Percentiles rank a stretch among this genome's conserved stretches.
These are phyloP conservation scores for Nothocercus nigrocapillus DNA, from an alignment of 2,113 vertebrate genomes.

Conservation along the genomic window DNA sequence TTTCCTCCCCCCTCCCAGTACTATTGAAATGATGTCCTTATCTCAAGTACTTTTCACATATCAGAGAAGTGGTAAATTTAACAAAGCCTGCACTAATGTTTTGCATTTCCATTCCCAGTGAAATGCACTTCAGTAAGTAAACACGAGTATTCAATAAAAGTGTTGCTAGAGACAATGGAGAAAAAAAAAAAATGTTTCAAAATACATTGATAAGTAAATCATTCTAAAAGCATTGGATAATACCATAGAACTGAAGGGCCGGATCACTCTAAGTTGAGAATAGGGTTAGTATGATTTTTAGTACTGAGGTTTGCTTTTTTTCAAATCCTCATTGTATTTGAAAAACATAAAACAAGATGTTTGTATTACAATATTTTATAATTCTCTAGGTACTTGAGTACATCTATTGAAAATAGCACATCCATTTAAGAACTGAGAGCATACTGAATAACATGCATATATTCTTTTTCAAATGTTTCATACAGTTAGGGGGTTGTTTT, in stretches of 20 bases:
- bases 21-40: slow-evolving; percentile 84
- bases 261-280: slow-evolving; percentile 13
- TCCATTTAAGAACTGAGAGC: not conserved
- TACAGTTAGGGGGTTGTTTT: not conserved
- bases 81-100: slow-evolving; percentile 81
- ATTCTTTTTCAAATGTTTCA: slow-evolving; percentile 27
- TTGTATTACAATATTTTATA: not conserved
- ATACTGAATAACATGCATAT: not conserved
- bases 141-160: slow-evolving; percentile 74
- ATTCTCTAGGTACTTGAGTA: not conserved
- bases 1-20: not conserved
- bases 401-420: slow-evolving; percentile 32
- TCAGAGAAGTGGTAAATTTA: slow-evolving; percentile 82
- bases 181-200: slow-evolving; percentile 47
- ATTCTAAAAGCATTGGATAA: slow-evolving; percentile 59
- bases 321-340: slow-evolving; percentile 21
- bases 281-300: not conserved
- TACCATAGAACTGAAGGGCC: slow-evolving; percentile 21
- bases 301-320: not conserved
- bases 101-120: slow-evolving; percentile 81
- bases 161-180: slow-evolving; percentile 59
- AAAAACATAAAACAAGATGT: slow-evolving; percentile 40
- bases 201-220: slow-evolving; percentile 67
- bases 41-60: slow-evolving; percentile 85
- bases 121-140: slow-evolving; percentile 81